phyloP scores from a whole-genome alignment of 2,888 invertebrate species.

The Diploptera punctata region DNA sequence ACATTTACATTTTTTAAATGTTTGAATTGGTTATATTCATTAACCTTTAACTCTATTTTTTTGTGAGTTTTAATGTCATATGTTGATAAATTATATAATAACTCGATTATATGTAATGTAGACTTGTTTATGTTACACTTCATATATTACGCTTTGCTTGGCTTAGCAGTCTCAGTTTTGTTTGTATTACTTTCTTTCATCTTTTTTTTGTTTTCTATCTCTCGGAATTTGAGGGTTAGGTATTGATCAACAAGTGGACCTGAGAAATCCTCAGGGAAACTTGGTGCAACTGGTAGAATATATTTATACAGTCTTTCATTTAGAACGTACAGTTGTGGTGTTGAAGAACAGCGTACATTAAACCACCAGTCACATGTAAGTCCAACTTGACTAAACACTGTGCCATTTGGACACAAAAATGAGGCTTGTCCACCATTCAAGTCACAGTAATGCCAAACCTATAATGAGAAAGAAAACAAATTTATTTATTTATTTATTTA shows the following conservation, averaged over 20 bases:
- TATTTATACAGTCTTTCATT: slow-evolving; percentile 90
- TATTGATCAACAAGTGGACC: slow-evolving; percentile 89
- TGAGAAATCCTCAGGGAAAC: slow-evolving; percentile 89
- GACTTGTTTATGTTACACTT: too few relatives aligned
- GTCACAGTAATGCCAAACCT: slow-evolving; percentile 94
- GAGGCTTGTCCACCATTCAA: slow-evolving; percentile 90
- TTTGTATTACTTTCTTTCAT: slow-evolving; percentile 60
- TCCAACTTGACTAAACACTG: slow-evolving; percentile 88
- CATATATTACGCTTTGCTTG: slow-evolving; percentile 46
- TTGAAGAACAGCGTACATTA: slow-evolving; percentile 85
- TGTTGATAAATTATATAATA: too few relatives aligned
- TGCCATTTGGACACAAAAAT: slow-evolving; percentile 88
- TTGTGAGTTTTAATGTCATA: too few relatives aligned
- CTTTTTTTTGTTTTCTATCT: slow-evolving; percentile 68
- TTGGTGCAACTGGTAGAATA: slow-evolving; percentile 83
- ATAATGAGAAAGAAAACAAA: slow-evolving; percentile 38
- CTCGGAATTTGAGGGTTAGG: slow-evolving; percentile 81
- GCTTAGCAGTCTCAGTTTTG: slow-evolving; percentile 56
- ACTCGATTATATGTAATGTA: too few relatives aligned
- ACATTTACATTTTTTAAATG: too few relatives aligned
- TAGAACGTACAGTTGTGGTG: slow-evolving; percentile 83
- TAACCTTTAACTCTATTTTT: too few relatives aligned
- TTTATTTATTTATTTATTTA: too few relatives aligned
- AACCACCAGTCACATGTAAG: slow-evolving; percentile 95
- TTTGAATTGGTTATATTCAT: too few relatives aligned